Base-by-base conservation (phyloP, 1,140 invertebrate species). In the Batillaria attramentaria region DNA sequence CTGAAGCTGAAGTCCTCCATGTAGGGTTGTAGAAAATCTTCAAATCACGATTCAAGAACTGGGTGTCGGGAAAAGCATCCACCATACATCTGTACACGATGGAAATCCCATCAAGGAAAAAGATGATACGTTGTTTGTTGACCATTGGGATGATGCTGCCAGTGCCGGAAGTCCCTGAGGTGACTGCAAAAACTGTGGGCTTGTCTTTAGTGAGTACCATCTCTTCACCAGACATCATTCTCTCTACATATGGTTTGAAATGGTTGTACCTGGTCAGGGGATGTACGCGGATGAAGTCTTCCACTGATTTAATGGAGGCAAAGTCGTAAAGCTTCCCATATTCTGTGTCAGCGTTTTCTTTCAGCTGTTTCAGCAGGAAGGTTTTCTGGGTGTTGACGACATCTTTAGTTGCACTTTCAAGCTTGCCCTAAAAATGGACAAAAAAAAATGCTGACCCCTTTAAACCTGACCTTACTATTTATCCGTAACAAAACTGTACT, bases 1-100 rank as follows among this genome's bases (percentile, higher is more conserved):
- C 88, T 65, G 81, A 77, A 37, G 84, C 85, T 8, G 87, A 86
- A 39, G 77, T 79, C 57, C 87, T 81, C 81, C 83, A 84, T 72
- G 72, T 74, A n/a, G 89, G 89, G 66, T 84, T 87, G 79, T 88
- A 90, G 77, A 90, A 90, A 50, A 90, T 84, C 74, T 90, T 90
- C 24, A 90, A 78, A 46, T 82, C 82, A 82, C 88, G 89, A 76
- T 86, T 85, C 39, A 89, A 75, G n/a, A 80, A 72, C 16, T 81
- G 79, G 1, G 78, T 79, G 13, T 78, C 79, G 8, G 87, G 86
- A 76, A 83, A 89, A 4, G 82, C 76, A 37, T 81, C 72, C 4
- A 84, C 72, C 83, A 90, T 86, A 73, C 79, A 79, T 37, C 86
- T 66, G 78, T 81, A 89, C 3, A 87, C 62, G 6, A 89, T 79